phyloP scores from a whole-genome alignment of 2,888 invertebrate genomes.

The Ichneumon xanthorius region DNA sequence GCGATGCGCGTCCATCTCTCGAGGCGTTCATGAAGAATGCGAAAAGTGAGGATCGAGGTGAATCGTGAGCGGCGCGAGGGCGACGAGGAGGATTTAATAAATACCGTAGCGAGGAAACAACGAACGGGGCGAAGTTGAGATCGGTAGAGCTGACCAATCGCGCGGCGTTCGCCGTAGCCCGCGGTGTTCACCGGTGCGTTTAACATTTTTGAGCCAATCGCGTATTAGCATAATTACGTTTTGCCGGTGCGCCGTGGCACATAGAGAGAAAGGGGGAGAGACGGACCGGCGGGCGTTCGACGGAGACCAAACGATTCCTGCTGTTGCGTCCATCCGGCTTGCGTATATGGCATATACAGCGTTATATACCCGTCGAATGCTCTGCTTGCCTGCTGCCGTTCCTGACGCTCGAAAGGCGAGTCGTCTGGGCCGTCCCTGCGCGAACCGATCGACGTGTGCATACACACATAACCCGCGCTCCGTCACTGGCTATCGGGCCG shows the following conservation, averaged over 20 bases:
- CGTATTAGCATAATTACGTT: constrained; percentile 85
- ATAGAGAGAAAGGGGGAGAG: constrained; percentile 18
- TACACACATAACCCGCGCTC: constrained; percentile 64
- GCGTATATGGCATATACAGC: not conserved
- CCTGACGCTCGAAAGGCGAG: constrained; percentile 60
- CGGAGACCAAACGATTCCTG: constrained; percentile 19
- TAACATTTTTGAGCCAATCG: constrained; percentile 83
- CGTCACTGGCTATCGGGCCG: constrained; percentile 74
- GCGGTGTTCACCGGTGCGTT: constrained; percentile 81
- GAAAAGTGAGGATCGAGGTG: constrained; percentile 68
- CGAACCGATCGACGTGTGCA: constrained; percentile 43
- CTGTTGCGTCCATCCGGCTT: constrained; percentile 57
- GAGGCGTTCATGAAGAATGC: constrained; percentile 68
- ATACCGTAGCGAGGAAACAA: constrained; percentile 74
- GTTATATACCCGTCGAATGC: constrained; percentile 39
- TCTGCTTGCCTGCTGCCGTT: constrained; percentile 61
- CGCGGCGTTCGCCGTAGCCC: constrained; percentile 76
- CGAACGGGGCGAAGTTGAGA: constrained; percentile 31
- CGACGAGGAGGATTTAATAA: constrained; percentile 77
- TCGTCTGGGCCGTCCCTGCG: constrained; percentile 46
- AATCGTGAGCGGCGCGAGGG: constrained; percentile 68
- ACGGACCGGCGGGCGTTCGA: constrained; percentile 29
- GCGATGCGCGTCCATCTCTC: constrained; percentile 65
- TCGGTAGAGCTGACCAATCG: constrained; percentile 71
- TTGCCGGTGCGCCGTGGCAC: constrained; percentile 68